A percentile compares a stretch with the other conserved stretches of the same genome.
Evolutionary conservation across 2,113 vertebrate species (phyloP).

Genomic region (Bos indicus): DNA sequence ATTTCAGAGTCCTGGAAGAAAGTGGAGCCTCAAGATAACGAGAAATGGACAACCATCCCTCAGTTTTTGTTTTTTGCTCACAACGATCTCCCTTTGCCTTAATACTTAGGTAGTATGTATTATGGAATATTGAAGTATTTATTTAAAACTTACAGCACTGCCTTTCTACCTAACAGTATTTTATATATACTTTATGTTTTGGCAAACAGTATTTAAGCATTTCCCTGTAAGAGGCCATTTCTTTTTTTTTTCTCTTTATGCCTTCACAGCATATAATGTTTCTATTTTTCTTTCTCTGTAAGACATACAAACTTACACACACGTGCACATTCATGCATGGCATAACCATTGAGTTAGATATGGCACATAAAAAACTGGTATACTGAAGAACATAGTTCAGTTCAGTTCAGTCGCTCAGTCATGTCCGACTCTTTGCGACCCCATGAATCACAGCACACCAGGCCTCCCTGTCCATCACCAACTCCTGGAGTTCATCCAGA

Average conservation of each 20-base stretch:
- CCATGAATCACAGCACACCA: too few species aligned
- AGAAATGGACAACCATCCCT: not conserved
- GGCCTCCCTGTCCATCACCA: too few species aligned
- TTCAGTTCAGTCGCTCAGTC: too few species aligned
- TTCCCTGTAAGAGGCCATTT: not conserved
- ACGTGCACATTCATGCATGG: not conserved
- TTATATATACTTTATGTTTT: not conserved
- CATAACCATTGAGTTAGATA: not conserved
- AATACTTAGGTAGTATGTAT: not conserved
- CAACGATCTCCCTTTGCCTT: not conserved
- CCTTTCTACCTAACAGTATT: not conserved
- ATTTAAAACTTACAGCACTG: not conserved
- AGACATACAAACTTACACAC: not conserved
- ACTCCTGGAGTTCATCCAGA: too few species aligned
- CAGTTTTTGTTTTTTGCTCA: not conserved
- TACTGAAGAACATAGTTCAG: not conserved
- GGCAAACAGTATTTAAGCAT: not conserved
- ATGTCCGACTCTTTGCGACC: too few species aligned
- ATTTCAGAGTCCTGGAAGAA: not conserved
- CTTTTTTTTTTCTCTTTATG: not conserved
- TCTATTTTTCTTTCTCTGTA: not conserved
- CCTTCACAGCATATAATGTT: not conserved
- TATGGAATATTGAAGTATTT: not conserved
- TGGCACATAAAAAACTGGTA: not conserved
- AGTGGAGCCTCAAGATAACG: not conserved